These are phyloP conservation scores for Caenorhabditis sp. DNA, from an alignment of 2,888 invertebrate species.

Conservation along the genomic window DNA sequence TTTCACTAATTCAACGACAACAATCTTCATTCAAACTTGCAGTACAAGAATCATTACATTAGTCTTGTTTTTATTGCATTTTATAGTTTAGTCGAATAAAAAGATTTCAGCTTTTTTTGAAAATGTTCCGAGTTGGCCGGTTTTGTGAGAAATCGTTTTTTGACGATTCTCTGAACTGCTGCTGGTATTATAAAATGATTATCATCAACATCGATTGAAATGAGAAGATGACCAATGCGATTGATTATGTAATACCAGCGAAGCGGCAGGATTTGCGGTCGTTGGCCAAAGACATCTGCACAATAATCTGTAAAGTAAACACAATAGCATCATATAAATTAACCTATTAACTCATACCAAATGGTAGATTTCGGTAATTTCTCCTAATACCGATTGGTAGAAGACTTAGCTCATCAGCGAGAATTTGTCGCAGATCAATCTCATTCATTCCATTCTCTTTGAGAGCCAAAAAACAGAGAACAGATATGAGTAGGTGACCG, in stretches of 20 bases:
- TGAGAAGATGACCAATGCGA: conserved; percentile 23
- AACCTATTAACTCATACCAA: conserved; percentile 12
- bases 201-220: conserved; percentile 7
- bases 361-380: conserved; percentile 28
- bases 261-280: conserved; percentile 21
- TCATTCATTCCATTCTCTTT: conserved; percentile 35
- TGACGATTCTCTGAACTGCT: conserved; percentile 13
- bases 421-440: conserved; percentile 35
- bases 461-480: conserved; percentile 38
- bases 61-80: conserved; percentile 5
- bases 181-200: conserved; percentile 31
- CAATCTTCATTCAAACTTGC: conserved; percentile 17
- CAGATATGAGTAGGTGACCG: conserved; percentile 46
- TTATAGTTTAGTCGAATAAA: conserved; percentile 11
- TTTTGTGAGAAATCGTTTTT: conserved; percentile 26
- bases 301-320: conserved; percentile 36
- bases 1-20: conserved; percentile 27
- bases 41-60: conserved; percentile 4
- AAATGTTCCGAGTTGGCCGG: conserved; percentile 26
- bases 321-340: not conserved
- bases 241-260: conserved; percentile 24
- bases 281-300: conserved; percentile 32
- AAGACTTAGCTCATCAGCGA: conserved; percentile 28
- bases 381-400: conserved; percentile 40
- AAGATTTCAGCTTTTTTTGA: conserved; percentile 12